Percentiles rank a stretch among this genome's conserved stretches.
These are phyloP conservation scores for Aplidium turbinatum DNA, from an alignment of 23 tunicate genomes.

Conservation along the genomic window DNA sequence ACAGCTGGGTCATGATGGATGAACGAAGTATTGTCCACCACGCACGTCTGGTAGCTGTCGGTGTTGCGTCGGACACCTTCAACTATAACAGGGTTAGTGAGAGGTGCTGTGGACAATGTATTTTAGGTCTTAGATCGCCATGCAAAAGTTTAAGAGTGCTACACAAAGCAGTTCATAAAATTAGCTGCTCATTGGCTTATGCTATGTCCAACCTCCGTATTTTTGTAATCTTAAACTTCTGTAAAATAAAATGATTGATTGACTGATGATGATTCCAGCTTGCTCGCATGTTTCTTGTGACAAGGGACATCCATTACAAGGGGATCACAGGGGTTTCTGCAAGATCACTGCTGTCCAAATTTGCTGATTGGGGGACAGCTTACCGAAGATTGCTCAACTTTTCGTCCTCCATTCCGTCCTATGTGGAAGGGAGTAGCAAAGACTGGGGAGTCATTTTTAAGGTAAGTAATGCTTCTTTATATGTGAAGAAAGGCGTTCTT, in stretches of 20 bases:
- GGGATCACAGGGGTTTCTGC: slow-evolving; percentile 61
- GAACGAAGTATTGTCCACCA: slow-evolving; percentile 47
- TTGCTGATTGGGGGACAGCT: slow-evolving; percentile 88
- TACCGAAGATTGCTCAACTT: slow-evolving; percentile 64
- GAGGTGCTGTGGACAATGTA: background rate
- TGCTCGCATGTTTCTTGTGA: slow-evolving; percentile 62
- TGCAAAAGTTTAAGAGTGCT: background rate
- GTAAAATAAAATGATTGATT: slow-evolving; percentile 3
- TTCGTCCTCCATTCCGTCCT: no score
- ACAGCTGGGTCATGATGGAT: no score
- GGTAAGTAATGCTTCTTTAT: slow-evolving; percentile 28
- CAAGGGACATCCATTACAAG: slow-evolving; percentile 29
- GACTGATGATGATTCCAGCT: slow-evolving; percentile 32
- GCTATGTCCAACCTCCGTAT: no score
- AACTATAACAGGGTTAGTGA: slow-evolving; percentile 54
- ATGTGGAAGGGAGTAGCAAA: background rate
- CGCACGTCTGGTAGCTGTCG: slow-evolving; percentile 57
- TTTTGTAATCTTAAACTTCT: background rate
- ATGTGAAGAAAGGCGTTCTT: background rate
- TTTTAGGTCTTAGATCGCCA: no score
- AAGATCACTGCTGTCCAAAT: slow-evolving; percentile 25
- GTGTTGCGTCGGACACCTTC: slow-evolving; percentile 74
- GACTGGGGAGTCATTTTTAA: slow-evolving; percentile 64
- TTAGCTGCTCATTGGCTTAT: no score
- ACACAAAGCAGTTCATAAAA: background rate